Percentiles rank a stretch among this genome's conserved stretches.
Conservation (phyloP, 2,113 vertebrate species). For the Callipepla squamata region DNA sequence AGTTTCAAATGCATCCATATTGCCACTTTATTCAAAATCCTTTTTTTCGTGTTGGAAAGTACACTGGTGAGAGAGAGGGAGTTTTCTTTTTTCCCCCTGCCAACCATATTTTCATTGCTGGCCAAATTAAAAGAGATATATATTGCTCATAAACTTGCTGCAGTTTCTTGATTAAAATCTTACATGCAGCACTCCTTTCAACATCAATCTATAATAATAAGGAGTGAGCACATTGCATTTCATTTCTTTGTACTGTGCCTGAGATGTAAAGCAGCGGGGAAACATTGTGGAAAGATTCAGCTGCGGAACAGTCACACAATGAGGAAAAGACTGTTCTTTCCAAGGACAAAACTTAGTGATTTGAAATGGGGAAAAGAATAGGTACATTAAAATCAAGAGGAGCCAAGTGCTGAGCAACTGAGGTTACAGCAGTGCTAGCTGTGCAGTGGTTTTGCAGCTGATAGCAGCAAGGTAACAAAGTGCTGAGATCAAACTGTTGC, state of each 20-base stretch:
- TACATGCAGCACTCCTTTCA: conserved; percentile 47
- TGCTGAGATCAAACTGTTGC: background rate
- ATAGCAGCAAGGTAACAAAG: background rate
- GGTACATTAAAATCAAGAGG: background rate
- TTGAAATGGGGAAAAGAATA: background rate
- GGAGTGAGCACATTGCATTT: conserved; percentile 14
- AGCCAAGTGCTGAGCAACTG: background rate
- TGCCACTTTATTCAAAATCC: conserved; percentile 67
- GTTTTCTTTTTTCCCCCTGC: conserved; percentile 27
- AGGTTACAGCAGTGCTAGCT: background rate
- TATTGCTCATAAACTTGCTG: conserved; percentile 66
- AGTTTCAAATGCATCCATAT: conserved; percentile 70
- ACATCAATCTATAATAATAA: conserved; percentile 63
- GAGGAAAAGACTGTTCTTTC: background rate
- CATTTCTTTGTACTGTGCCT: conserved; percentile 2
- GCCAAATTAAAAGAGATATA: conserved; percentile 68
- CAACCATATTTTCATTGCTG: conserved; percentile 60
- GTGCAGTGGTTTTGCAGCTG: background rate
- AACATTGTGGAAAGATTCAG: background rate
- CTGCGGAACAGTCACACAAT: background rate
- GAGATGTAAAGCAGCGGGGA: background rate
- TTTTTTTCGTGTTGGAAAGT: conserved; percentile 41
- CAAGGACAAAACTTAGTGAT: background rate
- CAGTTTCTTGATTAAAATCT: conserved; percentile 70
- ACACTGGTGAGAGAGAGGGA: conserved; percentile 33